Evolutionary conservation across 2,888 invertebrate genomes (phyloP).

Genomic region (Folsomia candida): DNA sequence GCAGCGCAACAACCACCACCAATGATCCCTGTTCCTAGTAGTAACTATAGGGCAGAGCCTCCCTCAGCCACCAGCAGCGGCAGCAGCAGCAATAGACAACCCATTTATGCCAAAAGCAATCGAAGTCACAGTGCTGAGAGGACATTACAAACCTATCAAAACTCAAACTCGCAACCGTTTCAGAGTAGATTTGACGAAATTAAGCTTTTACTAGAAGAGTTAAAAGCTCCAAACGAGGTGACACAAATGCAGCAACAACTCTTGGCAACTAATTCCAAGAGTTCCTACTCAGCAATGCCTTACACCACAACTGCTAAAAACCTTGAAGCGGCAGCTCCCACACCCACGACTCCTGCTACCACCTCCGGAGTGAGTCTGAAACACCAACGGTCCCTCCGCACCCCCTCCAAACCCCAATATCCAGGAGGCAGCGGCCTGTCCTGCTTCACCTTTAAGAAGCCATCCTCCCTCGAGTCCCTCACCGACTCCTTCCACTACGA

Average conservation of each 20-base stretch:
- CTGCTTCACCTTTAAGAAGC: slow-evolving; percentile 49
- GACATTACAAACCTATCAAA: background rate
- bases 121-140: background rate
- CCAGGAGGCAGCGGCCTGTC: slow-evolving; percentile 43
- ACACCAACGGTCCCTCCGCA: slow-evolving; percentile 47
- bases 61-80: background rate
- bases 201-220: slow-evolving; percentile 45
- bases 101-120: background rate
- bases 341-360: background rate
- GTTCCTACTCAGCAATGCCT: too few relatives aligned
- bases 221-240: slow-evolving; percentile 33
- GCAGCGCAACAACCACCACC: background rate
- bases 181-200: slow-evolving; percentile 46
- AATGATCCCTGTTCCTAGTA: background rate
- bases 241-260: background rate
- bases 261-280: background rate
- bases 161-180: slow-evolving; percentile 21
- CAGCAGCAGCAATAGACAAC: slow-evolving; percentile 9
- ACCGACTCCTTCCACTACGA: slow-evolving; percentile 23
- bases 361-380: slow-evolving; percentile 18
- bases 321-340: background rate
- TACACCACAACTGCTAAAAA: too few relatives aligned
- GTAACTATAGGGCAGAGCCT: background rate
- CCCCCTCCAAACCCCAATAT: slow-evolving; percentile 45
- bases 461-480: slow-evolving; percentile 47